Conservation (phyloP, 1,140 invertebrate species). For the Lutraria rhynchaena region DNA sequence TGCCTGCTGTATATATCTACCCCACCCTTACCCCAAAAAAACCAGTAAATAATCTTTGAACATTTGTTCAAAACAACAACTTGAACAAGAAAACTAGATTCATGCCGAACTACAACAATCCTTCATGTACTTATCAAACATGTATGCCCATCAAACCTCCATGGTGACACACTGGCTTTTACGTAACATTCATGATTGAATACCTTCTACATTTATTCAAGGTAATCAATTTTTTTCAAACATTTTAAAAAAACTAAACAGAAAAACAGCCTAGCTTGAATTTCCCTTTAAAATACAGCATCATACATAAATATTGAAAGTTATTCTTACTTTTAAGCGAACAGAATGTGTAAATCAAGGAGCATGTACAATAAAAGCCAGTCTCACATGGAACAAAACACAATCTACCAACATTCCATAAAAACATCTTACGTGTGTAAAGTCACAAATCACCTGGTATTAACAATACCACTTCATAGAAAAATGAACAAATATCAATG, state of each 20-base stretch:
- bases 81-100: conserved; percentile 5
- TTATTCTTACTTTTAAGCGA: no score
- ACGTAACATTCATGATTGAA: no score
- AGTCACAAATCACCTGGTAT: conserved; percentile 55
- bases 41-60: neutral
- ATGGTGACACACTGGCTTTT: neutral
- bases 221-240: no score
- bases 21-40: neutral
- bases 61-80: conserved; percentile 33
- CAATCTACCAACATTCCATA: neutral
- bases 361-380: no score
- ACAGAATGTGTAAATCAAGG: no score
- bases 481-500: conserved; percentile 77
- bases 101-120: neutral
- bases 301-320: no score
- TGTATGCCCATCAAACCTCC: conserved; percentile 3
- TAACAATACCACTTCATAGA: conserved; percentile 54
- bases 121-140: neutral
- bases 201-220: no score
- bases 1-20: conserved; percentile 36
- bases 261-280: no score
- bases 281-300: no score
- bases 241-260: no score
- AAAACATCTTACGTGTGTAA: conserved; percentile 59
- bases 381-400: no score